These are phyloP conservation scores for Epinephelus moara DNA, from an alignment of 2,113 vertebrate genomes.

Conservation along the genomic window DNA sequence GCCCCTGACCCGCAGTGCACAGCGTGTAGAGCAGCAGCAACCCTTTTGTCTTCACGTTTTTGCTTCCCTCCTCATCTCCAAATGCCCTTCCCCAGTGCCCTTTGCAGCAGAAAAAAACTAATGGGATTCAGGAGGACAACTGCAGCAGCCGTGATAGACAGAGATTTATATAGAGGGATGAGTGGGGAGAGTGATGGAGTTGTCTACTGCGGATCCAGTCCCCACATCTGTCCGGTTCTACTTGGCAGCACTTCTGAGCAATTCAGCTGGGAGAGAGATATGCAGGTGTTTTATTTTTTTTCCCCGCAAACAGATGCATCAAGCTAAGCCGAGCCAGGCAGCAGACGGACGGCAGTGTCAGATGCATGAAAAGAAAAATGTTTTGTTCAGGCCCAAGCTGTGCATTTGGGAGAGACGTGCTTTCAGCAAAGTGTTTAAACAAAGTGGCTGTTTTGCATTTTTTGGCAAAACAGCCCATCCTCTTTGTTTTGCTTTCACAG, in stretches of 20 bases:
- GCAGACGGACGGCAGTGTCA: slow-evolving; percentile 67
- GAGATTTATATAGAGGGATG: slow-evolving; percentile 75
- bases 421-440: slow-evolving; percentile 54
- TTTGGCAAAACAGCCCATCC: slow-evolving; percentile 18
- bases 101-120: slow-evolving; percentile 69
- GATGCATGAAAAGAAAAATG: slow-evolving; percentile 71
- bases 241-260: slow-evolving; percentile 79
- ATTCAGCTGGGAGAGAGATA: slow-evolving; percentile 77
- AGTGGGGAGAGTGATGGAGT: slow-evolving; percentile 77
- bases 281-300: slow-evolving; percentile 73
- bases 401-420: slow-evolving; percentile 50
- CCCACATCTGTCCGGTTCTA: slow-evolving; percentile 80
- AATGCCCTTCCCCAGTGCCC: slow-evolving; percentile 63
- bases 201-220: slow-evolving; percentile 73
- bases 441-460: slow-evolving; percentile 60
- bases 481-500: slow-evolving; percentile 40
- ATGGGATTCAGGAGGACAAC: slow-evolving; percentile 72
- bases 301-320: slow-evolving; percentile 73
- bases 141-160: slow-evolving; percentile 70
- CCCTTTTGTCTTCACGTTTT: slow-evolving; percentile 22
- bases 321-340: slow-evolving; percentile 72
- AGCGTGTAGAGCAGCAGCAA: slow-evolving; percentile 32
- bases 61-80: slow-evolving; percentile 13
- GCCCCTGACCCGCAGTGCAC: slow-evolving; percentile 52
- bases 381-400: slow-evolving; percentile 69